Base-by-base conservation (phyloP, 37 sponge, comb jelly and placozoan genomes). In the Beroe forskalii region DNA sequence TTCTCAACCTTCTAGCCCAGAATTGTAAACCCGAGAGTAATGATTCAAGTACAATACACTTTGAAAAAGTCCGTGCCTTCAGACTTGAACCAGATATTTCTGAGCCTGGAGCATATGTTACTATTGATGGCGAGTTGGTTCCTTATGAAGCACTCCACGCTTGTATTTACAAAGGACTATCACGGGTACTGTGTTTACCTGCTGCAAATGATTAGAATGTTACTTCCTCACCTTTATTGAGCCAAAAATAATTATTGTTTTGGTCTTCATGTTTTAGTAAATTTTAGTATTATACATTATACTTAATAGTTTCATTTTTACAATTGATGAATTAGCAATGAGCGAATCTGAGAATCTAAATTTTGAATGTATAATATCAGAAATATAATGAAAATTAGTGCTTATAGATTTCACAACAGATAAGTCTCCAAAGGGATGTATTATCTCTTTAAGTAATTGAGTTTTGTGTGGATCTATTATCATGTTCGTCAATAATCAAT, bases 101-200 rank as follows among this genome's bases (percentile, higher is more conserved):
- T 22, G 86, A 80, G 40, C 23, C 44, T 3, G 86, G 86, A 44
- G 86, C 86, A n/a, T 80, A 80, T 38, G 86, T 80, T 9, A 80
- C 86, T 9, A 80, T 80, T 23, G 86, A 80, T 37, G 86, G 86
- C n/a, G 86, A 80, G 30, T 48, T 80, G n/a, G 86, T 80, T 20
- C 86, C 86, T n/a, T 80, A 80, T 38, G 86, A 80, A 43, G 25
- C 86, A 42, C 86, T 80, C 6, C 86, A 80, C 55, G 86, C 86
- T 9, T 80, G 86, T 43, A 80, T 80, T 9, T 43, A 42, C 86
- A 80, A 80, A 48, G 86, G 86, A 4, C 37, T 80, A 17, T 32
- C 86, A 27, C 86, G 86, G 3, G 86, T 80, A 9, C 23, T 80
- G 25, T 80, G 55, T 25, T 27, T 80, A 36, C 72, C 72, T 48